phyloP scores from a whole-genome alignment of 2,888 invertebrate genomes.

The Lumbricus terrestris region DNA sequence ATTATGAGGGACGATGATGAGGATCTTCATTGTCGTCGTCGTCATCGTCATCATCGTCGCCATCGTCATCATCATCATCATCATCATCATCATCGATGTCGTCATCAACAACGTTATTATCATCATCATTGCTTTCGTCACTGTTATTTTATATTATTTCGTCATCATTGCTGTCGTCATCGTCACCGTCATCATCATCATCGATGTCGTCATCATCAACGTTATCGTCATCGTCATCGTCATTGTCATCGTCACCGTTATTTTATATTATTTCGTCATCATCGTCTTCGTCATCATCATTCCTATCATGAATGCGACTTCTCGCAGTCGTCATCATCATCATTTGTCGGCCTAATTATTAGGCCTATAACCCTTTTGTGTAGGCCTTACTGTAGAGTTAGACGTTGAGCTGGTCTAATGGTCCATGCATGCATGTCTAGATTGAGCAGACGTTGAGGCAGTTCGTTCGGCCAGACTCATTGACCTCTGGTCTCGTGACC shows the following conservation, averaged over 20 bases:
- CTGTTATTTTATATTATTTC: neutral
- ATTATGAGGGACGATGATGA: neutral
- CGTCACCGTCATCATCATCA: neutral
- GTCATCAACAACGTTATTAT: neutral
- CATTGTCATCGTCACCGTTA: no score
- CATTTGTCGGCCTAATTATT: neutral
- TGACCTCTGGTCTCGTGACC: neutral
- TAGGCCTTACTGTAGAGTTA: no score
- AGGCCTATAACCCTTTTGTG: no score
- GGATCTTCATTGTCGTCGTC: neutral
- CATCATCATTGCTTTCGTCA: neutral
- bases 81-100: neutral
- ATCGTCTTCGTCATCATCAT: neutral
- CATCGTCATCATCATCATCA: neutral
- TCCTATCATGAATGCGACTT: neutral
- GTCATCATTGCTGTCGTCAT: neutral
- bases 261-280: no score
- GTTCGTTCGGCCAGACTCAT: neutral
- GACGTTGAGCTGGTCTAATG: neutral
- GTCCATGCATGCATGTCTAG: neutral
- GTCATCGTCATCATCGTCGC: neutral
- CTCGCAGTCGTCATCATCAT: neutral
- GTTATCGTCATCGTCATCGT: no score
- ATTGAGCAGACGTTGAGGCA: neutral
- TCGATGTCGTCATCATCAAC: neutral